Evolutionary conservation across 2,113 vertebrate species (phyloP).

Genomic region (Alethe diademata): DNA sequence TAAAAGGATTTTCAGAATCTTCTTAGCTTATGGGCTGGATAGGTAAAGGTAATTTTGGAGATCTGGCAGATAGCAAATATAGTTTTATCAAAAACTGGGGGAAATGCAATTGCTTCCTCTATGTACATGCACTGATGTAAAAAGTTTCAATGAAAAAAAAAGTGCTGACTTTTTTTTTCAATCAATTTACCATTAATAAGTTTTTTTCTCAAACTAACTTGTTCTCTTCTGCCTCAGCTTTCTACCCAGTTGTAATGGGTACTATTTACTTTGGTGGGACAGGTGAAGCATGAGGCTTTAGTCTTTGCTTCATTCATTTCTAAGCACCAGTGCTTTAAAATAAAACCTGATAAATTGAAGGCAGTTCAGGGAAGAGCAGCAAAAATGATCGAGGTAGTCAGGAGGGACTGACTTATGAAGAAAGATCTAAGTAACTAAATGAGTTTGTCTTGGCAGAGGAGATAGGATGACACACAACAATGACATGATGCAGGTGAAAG

Average conservation of each 20-base stretch:
- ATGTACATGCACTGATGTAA: not conserved
- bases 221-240: not conserved
- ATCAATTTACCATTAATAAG: not conserved
- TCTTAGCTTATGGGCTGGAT: not conserved
- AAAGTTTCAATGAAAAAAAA: not conserved
- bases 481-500: not conserved
- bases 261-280: not conserved
- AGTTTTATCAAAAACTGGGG: not conserved
- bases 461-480: not conserved
- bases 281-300: not conserved
- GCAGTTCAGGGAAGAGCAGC: not conserved
- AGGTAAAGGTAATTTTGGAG: not conserved
- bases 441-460: not conserved
- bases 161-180: not conserved
- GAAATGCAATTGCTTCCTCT: not conserved
- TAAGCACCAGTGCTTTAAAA: not conserved
- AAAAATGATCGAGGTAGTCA: not conserved
- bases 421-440: not conserved
- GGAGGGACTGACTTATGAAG: not conserved
- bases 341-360: conserved; percentile 11
- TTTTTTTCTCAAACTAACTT: not conserved
- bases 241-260: not conserved
- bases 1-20: not conserved
- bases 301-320: not conserved
- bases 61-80: not conserved